Percentiles rank a stretch among this genome's conserved stretches.
phyloP scores from a whole-genome alignment of 2,888 invertebrate genomes.

The Phyllotreta cruciferae region DNA sequence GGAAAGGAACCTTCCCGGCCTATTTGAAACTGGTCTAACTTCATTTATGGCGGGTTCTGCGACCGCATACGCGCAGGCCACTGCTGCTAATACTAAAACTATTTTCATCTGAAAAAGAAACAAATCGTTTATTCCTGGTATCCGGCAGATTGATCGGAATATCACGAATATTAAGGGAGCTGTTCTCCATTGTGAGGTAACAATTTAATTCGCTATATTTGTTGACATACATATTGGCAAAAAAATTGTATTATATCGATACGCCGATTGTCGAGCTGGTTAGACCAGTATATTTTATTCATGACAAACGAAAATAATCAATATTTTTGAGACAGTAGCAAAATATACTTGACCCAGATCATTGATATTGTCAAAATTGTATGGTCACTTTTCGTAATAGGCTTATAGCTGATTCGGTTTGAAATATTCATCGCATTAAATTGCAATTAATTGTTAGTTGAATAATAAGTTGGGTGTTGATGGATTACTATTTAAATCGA shows the following conservation, averaged over 20 bases:
- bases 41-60: slow-evolving; percentile 65
- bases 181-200: too few relatives aligned
- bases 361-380: slow-evolving; percentile 13
- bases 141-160: background rate
- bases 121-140: slow-evolving; percentile 6
- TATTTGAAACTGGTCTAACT: slow-evolving; percentile 71
- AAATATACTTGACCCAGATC: slow-evolving; percentile 10
- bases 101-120: slow-evolving; percentile 68
- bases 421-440: too few relatives aligned
- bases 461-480: too few relatives aligned
- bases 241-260: background rate
- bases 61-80: slow-evolving; percentile 65
- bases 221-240: slow-evolving; percentile 12
- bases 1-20: slow-evolving; percentile 84
- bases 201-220: background rate
- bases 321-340: slow-evolving; percentile 8
- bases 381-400: slow-evolving; percentile 1
- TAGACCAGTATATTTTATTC: slow-evolving; percentile 9
- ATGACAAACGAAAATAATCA: background rate
- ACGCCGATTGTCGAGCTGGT: slow-evolving; percentile 5
- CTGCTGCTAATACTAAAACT: slow-evolving; percentile 68
- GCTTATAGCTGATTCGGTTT: background rate
- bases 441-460: too few relatives aligned
- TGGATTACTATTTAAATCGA: too few relatives aligned
- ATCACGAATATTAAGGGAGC: too few relatives aligned